These are phyloP conservation scores for Ibidorhyncha struthersii DNA, from an alignment of 2,113 vertebrate genomes.

Conservation along the genomic window DNA sequence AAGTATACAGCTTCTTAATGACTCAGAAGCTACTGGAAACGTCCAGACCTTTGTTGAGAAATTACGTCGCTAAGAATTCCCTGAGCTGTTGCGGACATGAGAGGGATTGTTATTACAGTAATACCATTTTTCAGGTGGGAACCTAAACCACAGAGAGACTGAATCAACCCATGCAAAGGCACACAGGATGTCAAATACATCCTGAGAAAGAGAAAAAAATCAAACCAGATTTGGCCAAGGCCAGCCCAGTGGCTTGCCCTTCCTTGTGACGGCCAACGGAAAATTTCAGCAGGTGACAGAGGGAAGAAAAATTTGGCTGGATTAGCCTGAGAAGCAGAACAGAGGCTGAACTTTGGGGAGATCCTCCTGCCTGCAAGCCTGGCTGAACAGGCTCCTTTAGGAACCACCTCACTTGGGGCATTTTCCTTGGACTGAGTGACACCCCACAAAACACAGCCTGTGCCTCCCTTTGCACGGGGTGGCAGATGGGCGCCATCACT, in stretches of 20 bases:
- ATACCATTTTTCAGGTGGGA: not conserved
- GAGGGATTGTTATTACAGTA: not conserved
- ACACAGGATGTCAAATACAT: not conserved
- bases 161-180: not conserved
- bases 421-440: not conserved
- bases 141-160: not conserved
- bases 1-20: not conserved
- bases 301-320: not conserved
- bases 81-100: not conserved
- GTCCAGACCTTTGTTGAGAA: not conserved
- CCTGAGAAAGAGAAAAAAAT: not conserved
- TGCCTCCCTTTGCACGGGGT: not conserved
- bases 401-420: not conserved
- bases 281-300: not conserved
- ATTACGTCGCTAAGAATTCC: not conserved
- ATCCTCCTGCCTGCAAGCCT: not conserved
- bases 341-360: not conserved
- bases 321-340: not conserved
- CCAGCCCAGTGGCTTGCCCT: not conserved
- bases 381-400: not conserved
- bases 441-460: not conserved
- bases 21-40: not conserved
- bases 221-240: not conserved
- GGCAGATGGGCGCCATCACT: not conserved
- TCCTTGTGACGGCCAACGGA: not conserved